phyloP scores from a whole-genome alignment of 2,797 vertebrate species.

The Sparidentex hasta region DNA sequence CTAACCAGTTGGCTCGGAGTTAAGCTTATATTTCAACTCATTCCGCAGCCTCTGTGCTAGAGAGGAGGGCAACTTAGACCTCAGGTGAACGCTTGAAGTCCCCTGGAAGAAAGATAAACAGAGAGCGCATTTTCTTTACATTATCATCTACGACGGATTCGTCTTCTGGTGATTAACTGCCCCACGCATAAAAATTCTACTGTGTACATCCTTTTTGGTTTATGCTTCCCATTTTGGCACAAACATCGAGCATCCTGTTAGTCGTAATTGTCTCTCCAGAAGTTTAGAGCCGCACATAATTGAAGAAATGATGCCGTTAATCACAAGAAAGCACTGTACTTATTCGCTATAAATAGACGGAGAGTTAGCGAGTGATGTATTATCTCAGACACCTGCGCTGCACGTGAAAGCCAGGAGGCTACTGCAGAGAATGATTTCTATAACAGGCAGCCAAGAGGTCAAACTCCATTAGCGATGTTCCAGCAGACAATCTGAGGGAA shows the following conservation, averaged over 20 bases:
- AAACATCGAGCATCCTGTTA: background rate
- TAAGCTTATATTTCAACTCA: slow-evolving; percentile 56
- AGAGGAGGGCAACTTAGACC: slow-evolving; percentile 16
- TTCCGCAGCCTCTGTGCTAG: slow-evolving; percentile 34
- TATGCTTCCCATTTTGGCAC: slow-evolving; percentile 1
- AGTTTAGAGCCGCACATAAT: background rate
- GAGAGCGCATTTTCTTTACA: background rate
- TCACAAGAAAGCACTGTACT: background rate
- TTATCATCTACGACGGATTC: slow-evolving; percentile 8
- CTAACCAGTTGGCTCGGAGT: slow-evolving; percentile 53
- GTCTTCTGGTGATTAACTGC: slow-evolving; percentile 10
- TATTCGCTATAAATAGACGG: background rate
- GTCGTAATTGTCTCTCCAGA: background rate
- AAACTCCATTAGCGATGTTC: slow-evolving; percentile 74
- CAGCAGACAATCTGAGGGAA: slow-evolving; percentile 64
- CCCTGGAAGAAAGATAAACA: background rate
- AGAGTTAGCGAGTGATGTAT: slow-evolving; percentile 30
- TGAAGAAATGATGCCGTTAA: background rate
- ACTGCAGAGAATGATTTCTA: slow-evolving; percentile 58
- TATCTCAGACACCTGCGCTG: slow-evolving; percentile 37
- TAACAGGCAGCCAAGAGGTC: slow-evolving; percentile 67
- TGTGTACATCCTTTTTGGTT: background rate
- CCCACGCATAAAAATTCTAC: background rate
- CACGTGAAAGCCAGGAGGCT: slow-evolving; percentile 39
- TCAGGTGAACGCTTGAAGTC: slow-evolving; percentile 25